Percentiles rank a stretch among this genome's conserved stretches.
phyloP scores from a whole-genome alignment of 2,113 vertebrate species.

The Rhinoderma darwinii region DNA sequence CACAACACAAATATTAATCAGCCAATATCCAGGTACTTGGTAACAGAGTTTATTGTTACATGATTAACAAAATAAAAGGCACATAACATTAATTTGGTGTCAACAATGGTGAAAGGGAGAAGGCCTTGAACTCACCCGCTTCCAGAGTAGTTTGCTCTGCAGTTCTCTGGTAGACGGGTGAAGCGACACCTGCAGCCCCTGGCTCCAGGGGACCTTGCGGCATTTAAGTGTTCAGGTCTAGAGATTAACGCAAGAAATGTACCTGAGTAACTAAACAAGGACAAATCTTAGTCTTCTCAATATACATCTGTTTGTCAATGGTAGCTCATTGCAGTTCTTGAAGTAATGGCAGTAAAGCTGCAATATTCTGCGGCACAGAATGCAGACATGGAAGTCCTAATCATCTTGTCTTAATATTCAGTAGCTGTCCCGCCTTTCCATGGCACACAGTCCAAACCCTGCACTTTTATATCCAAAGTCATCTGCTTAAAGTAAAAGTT shows the following conservation, averaged over 20 bases:
- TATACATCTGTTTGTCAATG: neutral
- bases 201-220: constrained; percentile 43
- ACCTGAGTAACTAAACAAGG: constrained; percentile 57
- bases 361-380: neutral
- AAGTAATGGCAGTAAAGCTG: constrained; percentile 8
- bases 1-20: neutral
- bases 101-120: constrained; percentile 44
- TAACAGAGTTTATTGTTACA: constrained; percentile 60
- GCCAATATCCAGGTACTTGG: constrained; percentile 22
- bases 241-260: constrained; percentile 53
- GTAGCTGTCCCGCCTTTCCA: neutral
- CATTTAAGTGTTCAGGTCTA: constrained; percentile 37
- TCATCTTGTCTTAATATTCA: neutral
- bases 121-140: constrained; percentile 43
- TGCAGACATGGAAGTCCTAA: neutral
- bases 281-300: constrained; percentile 18
- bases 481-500: neutral
- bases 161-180: constrained; percentile 52
- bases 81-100: constrained; percentile 59
- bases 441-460: neutral
- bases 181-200: constrained; percentile 29
- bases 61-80: constrained; percentile 61
- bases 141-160: constrained; percentile 56
- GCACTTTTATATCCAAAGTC: constrained; percentile 2
- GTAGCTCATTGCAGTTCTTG: constrained; percentile 21